Evolutionary conservation across 2,113 vertebrate species (phyloP).

Genomic region (Ceuthmochares aereus): DNA sequence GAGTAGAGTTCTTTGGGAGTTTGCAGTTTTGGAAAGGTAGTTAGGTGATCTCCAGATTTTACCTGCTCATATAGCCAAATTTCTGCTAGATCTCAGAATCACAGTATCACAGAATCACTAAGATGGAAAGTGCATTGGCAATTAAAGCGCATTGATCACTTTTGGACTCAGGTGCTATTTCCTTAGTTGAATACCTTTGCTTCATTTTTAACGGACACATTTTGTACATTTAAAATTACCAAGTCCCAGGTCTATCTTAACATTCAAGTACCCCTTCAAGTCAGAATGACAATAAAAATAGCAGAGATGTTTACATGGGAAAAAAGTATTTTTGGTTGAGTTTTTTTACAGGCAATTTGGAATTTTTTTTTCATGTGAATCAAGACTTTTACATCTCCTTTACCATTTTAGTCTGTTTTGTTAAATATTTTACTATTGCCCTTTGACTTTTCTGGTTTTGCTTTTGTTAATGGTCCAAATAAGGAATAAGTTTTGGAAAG

Average conservation of each 20-base stretch:
- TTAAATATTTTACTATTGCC: not conserved
- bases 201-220: not conserved
- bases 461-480: not conserved
- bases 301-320: not conserved
- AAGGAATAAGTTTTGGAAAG: not conserved
- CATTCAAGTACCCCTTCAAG: not conserved
- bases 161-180: not conserved
- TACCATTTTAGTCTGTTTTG: not conserved
- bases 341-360: not conserved
- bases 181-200: not conserved
- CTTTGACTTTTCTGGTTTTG: not conserved
- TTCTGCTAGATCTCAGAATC: not conserved
- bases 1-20: not conserved
- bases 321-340: not conserved
- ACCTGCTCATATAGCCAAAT: not conserved
- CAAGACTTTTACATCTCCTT: not conserved
- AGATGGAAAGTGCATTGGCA: not conserved
- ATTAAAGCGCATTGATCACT: constrained; percentile 1
- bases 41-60: not conserved
- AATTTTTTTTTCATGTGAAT: not conserved
- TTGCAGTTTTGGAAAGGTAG: not conserved
- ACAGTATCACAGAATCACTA: no score
- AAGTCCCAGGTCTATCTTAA: not conserved
- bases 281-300: not conserved
- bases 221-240: not conserved